Evolutionary conservation across 2,113 vertebrate genomes (phyloP), one percentile per base, ranked within the genome.

Genomic region (Fukomys damarensis): DNA sequence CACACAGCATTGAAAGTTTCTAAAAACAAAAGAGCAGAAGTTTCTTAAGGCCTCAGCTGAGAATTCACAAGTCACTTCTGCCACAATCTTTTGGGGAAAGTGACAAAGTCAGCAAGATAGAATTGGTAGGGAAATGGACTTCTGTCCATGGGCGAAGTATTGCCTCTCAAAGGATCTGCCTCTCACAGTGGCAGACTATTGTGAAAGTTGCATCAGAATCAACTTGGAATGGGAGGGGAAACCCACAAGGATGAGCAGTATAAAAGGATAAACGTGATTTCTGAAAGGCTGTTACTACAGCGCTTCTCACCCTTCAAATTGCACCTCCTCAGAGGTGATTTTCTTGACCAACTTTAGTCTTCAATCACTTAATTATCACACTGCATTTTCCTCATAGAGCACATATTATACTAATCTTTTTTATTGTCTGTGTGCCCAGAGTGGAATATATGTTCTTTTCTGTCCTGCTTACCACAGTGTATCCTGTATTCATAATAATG

Each of bases 31-130:
- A 70, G 22, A 74, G 38, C 24, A 68, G 41, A 91, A 68, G 38
- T 88, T 76, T 83, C 20, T 49, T 74, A 28, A 91, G 61, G 43
- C 58, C 10, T 41, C 65, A 22, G 9, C 2, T 58, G 72, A 65
- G 52, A 88, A 92, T 32, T 58, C 58, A 38, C 11, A 96, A 85
- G 91, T 93, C 86, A 84, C 32, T 92, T 74, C 91, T 85, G 88
- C 65, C n/a, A 70, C 28, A 14, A 82, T 81, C 32, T 92, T 89
- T 79, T 81, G 79, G 24, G 24, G 58, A 83, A 82, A 94, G n/a
- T 82, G 52, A 80, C 24, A 59, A 82, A 52, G 6, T 9, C n/a
- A 95, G 66, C 9, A 56, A 89, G 20, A 58, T 5, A 82, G 20
- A 80, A 94, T 35, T 35, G 38, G 3, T n/a, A 74, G 38, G 28